A percentile compares a stretch with the other conserved stretches of the same genome.
These are phyloP conservation scores for Thripadectes ignobilis DNA, from an alignment of 2,797 vertebrate species.

Conservation along the genomic window DNA sequence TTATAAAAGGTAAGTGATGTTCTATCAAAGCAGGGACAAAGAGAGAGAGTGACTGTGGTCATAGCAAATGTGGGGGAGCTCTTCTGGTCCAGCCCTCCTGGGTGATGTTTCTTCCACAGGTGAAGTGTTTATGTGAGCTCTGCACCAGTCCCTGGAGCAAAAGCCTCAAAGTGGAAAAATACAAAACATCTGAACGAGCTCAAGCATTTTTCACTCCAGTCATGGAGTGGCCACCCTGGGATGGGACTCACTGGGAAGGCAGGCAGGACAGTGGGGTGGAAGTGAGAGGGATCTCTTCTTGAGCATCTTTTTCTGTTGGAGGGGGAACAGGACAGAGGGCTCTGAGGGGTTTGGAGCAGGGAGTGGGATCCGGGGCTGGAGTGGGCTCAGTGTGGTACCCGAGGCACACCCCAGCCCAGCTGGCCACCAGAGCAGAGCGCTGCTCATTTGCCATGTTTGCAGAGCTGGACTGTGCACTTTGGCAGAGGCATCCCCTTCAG, in stretches of 20 bases:
- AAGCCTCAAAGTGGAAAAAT: neutral
- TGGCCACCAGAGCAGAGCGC: too few species aligned
- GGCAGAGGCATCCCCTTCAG: neutral
- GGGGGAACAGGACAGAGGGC: accelerated
- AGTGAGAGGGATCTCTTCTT: accelerated
- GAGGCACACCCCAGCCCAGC: accelerated
- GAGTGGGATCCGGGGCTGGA: neutral
- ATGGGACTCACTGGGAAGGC: accelerated
- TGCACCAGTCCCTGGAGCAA: neutral
- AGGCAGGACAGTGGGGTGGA: neutral
- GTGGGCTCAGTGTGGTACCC: neutral
- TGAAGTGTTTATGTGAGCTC: neutral
- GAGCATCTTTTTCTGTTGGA: accelerated
- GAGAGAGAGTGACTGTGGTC: accelerated
- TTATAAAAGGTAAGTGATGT: neutral
- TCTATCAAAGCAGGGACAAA: neutral
- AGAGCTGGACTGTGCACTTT: neutral
- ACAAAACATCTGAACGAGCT: accelerated
- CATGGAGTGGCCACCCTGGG: neutral
- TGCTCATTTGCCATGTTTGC: neutral
- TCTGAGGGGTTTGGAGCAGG: accelerated
- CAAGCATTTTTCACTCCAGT: neutral
- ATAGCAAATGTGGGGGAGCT: neutral
- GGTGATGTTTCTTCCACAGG: accelerated
- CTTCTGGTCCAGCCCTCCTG: neutral